phyloP scores from a whole-genome alignment of 2,797 vertebrate genomes.

The Hoplostethus atlanticus region DNA sequence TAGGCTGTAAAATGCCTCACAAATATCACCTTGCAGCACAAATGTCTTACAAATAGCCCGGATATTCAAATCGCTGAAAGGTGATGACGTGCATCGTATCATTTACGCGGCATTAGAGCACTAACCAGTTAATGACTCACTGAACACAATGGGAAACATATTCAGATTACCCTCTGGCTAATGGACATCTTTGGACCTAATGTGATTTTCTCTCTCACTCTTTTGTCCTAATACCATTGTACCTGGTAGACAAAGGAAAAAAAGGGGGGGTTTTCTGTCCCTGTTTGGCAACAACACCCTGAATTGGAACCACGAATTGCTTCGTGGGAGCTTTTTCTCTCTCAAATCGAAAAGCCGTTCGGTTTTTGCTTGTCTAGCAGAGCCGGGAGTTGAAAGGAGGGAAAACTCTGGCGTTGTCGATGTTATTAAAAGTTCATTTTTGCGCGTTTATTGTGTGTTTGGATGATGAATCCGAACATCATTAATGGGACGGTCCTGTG shows the following conservation, averaged over 20 bases:
- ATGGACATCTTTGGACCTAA: constrained; percentile 49
- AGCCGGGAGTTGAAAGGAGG: constrained; percentile 31
- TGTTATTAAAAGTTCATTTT: constrained; percentile 65
- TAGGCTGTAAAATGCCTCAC: neutral
- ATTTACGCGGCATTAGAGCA: constrained; percentile 34
- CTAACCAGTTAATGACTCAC: constrained; percentile 54
- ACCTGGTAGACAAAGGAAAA: constrained; percentile 40
- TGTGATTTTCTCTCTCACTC: constrained; percentile 46
- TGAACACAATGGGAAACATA: constrained; percentile 49
- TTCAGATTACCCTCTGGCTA: constrained; percentile 55
- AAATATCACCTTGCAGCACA: neutral
- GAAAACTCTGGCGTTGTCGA: constrained; percentile 41
- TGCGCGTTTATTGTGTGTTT: constrained; percentile 61
- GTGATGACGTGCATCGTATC: constrained; percentile 53
- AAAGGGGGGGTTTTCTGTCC: constrained; percentile 35
- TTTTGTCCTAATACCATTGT: constrained; percentile 25
- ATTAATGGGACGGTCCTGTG: constrained; percentile 50
- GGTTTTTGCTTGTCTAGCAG: constrained; percentile 44
- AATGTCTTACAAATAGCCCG: constrained; percentile 15
- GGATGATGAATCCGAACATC: constrained; percentile 68
- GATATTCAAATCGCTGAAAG: constrained; percentile 27
- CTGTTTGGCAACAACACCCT: constrained; percentile 27
- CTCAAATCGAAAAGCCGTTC: constrained; percentile 36
- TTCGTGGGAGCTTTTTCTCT: constrained; percentile 35
- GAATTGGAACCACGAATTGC: constrained; percentile 31